Evolutionary conservation across 1,140 invertebrate genomes (phyloP), one percentile per base, ranked within the genome.

Genomic region (Asbolus verrucosus): DNA sequence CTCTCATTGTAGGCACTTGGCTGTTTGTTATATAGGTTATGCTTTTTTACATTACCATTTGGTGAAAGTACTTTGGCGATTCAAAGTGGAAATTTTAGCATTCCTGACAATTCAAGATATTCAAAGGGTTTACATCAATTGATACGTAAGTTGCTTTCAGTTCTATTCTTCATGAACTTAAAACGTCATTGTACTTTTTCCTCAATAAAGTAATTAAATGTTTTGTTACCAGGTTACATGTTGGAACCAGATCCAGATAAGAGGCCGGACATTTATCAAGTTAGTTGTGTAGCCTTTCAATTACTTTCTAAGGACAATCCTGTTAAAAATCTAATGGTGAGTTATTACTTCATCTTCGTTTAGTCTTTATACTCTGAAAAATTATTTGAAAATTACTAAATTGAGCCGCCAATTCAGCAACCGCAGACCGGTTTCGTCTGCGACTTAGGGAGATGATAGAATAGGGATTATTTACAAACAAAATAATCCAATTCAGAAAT

Each of bases 31-130:
- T 97, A 95, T 80, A 95, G 95, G 82, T 86, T 98, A 61, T 97
- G 94, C 82, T 98, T 93, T 81, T 97, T 97, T 82, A 88, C 89
- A 13, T 84, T 97, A 75, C 96, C 96, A 61, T 98, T 98, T 85
- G 95, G 94, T 9, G 96, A 98, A 82, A 96, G 94, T 80, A 90
- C 93, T 9, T 83, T 98, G 71, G 96, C 96, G 39, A 98, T 98
- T 79, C 95, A 97, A 82, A 94, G 90, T 81, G 94, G 93, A 39
- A 92, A 92, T 76, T 95, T 96, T 80, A 88, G 87, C 62, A 92
- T 97, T 83, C 95, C 95, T 43, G 93, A 95, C 82, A 88, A 85
- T 82, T 92, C 91, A 18, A 89, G 86, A 83, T 95, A 89, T 83
- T 90, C 89, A n/a, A 83, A 81, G 73, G 83, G 84, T 31, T 79